phyloP scores from a whole-genome alignment of 2,888 invertebrate genomes.

The Cheilosia impressa region DNA sequence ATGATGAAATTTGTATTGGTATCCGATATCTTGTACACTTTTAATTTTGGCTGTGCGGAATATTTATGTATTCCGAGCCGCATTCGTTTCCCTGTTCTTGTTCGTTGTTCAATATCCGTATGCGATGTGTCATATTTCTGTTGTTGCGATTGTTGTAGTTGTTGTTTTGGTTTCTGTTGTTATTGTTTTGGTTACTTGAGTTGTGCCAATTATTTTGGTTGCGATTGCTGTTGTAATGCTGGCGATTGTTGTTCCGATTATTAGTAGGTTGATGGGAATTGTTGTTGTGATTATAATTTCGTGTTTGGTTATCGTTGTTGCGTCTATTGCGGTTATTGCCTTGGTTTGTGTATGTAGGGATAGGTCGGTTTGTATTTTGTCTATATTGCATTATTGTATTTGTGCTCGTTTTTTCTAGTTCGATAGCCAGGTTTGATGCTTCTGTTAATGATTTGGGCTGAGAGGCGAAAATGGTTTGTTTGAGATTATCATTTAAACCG shows the following conservation, averaged over 20 bases:
- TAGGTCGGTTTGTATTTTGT: background rate
- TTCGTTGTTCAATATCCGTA: background rate
- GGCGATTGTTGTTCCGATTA: slow-evolving; percentile 12
- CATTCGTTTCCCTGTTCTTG: slow-evolving; percentile 9
- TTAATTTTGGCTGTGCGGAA: slow-evolving; percentile 5
- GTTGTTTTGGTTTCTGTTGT: slow-evolving; percentile 6
- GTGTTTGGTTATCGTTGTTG: background rate
- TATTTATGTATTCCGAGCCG: slow-evolving; percentile 2
- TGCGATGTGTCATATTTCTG: slow-evolving; percentile 1
- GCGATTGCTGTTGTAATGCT: too few relatives aligned
- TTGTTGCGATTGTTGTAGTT: background rate
- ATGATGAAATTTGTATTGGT: background rate
- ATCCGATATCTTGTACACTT: slow-evolving; percentile 12
- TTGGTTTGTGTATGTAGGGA: background rate
- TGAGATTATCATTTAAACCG: slow-evolving; percentile 30
- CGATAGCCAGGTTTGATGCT: slow-evolving; percentile 24
- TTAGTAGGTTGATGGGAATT: background rate
- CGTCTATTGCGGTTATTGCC: background rate
- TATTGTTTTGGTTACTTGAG: background rate
- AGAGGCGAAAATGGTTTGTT: slow-evolving; percentile 30
- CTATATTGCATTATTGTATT: slow-evolving; percentile 2
- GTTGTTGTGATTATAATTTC: background rate
- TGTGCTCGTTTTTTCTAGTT: slow-evolving; percentile 23
- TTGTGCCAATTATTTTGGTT: too few relatives aligned
- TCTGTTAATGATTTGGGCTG: slow-evolving; percentile 13